Conservation (phyloP, 1,140 invertebrate species). For the Drosophila takahashii region DNA sequence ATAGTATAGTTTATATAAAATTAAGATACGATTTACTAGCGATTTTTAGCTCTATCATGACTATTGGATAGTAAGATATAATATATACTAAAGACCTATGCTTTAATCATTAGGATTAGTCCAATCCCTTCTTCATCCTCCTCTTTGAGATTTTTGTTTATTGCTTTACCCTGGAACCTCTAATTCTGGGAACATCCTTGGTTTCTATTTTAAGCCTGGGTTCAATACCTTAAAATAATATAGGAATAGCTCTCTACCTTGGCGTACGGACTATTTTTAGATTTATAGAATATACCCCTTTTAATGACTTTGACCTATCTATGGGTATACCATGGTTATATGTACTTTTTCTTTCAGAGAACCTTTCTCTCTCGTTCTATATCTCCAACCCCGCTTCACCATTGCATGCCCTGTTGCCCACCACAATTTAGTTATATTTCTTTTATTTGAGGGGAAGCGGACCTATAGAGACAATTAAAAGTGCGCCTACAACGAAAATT, state of each 20-base stretch:
- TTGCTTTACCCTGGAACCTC: neutral
- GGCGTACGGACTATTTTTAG: no score
- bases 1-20: neutral
- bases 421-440: neutral
- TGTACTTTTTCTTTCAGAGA: neutral
- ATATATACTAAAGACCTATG: neutral
- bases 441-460: neutral
- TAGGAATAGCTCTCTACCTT: neutral
- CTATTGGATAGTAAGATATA: neutral
- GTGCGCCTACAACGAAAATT: slow-evolving; percentile 39
- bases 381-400: slow-evolving; percentile 1
- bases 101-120: neutral
- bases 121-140: neutral
- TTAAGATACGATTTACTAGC: neutral
- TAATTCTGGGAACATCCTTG: neutral
- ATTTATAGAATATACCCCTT: neutral
- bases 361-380: slow-evolving; percentile 5
- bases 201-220: neutral
- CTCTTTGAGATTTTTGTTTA: neutral
- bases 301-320: neutral
- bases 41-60: neutral
- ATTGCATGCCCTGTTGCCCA: slow-evolving; percentile 21
- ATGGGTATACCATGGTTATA: neutral
- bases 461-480: slow-evolving; percentile 30
- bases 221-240: neutral